These are phyloP conservation scores for Eutrigla gurnardus DNA, from an alignment of 2,797 vertebrate genomes.

Conservation along the genomic window DNA sequence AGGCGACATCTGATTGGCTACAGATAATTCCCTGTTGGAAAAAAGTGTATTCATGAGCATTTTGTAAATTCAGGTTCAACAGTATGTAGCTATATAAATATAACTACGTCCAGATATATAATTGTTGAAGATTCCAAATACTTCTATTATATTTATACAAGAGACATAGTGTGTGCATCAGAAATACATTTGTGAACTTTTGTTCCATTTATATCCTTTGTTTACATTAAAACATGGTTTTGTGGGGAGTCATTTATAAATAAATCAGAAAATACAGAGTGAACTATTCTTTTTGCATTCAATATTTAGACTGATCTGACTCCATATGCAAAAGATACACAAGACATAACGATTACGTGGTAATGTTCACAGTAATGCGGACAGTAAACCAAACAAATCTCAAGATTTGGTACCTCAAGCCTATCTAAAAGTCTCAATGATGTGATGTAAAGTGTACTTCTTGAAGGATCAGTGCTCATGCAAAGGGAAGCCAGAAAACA, in stretches of 20 bases:
- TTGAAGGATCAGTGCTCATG: conserved; percentile 29
- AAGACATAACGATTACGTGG: not conserved
- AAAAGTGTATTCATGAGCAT: no score
- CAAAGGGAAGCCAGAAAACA: conserved; percentile 39
- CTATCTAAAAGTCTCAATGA: conserved; percentile 31
- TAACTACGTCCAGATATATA: not conserved
- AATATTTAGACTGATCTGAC: not conserved
- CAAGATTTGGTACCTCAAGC: conserved; percentile 12
- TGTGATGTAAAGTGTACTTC: conserved; percentile 36
- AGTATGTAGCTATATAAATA: not conserved
- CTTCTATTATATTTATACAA: not conserved
- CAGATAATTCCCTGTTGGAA: not conserved
- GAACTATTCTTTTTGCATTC: not conserved
- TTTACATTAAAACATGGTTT: not conserved
- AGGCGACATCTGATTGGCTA: not conserved
- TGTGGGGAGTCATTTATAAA: not conserved
- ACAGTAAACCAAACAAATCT: conserved; percentile 27
- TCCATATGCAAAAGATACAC: conserved; percentile 8
- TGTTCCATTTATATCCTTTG: not conserved
- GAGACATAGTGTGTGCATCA: not conserved
- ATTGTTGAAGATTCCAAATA: not conserved
- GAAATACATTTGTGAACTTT: not conserved
- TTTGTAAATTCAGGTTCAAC: not conserved
- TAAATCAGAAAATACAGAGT: not conserved
- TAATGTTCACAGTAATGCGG: conserved; percentile 15